These are phyloP conservation scores for Bombus haemorrhoidalis DNA, from an alignment of 1,140 invertebrate species.

Conservation along the genomic window DNA sequence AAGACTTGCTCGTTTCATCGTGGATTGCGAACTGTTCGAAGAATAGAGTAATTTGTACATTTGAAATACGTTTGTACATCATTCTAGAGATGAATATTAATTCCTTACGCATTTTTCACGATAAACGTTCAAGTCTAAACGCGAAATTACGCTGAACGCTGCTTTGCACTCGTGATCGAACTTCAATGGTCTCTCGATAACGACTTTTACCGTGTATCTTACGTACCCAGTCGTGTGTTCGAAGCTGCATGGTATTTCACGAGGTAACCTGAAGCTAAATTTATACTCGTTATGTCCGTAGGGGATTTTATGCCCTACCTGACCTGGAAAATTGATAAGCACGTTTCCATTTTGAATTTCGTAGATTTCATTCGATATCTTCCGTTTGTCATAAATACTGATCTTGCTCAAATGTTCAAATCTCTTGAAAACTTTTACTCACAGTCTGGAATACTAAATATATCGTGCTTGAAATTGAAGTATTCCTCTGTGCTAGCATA, in stretches of 20 bases:
- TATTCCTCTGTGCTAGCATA: slow-evolving; percentile 23
- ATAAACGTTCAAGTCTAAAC: slow-evolving; percentile 61
- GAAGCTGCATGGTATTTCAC: slow-evolving; percentile 82
- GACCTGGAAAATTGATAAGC: slow-evolving; percentile 29
- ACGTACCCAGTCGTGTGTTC: slow-evolving; percentile 83
- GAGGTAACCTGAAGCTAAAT: slow-evolving; percentile 83
- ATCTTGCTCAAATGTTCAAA: not conserved
- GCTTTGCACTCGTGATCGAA: slow-evolving; percentile 83
- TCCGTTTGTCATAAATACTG: not conserved
- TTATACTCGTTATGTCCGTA: slow-evolving; percentile 81
- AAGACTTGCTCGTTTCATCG: slow-evolving; percentile 82
- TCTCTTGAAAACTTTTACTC: not conserved
- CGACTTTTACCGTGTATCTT: slow-evolving; percentile 83
- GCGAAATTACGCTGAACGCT: slow-evolving; percentile 80
- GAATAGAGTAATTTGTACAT: not conserved
- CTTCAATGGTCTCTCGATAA: slow-evolving; percentile 84
- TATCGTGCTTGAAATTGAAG: slow-evolving; percentile 28
- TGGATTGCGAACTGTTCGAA: slow-evolving; percentile 55
- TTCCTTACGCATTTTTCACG: slow-evolving; percentile 42
- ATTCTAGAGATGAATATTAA: not conserved
- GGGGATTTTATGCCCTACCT: slow-evolving; percentile 43
- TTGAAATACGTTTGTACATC: not conserved
- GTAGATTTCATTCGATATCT: not conserved
- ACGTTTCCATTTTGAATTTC: not conserved
- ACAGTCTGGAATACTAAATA: slow-evolving; percentile 18